phyloP scores from a whole-genome alignment of 2,113 vertebrate species.

The Callithrix jacchus region DNA sequence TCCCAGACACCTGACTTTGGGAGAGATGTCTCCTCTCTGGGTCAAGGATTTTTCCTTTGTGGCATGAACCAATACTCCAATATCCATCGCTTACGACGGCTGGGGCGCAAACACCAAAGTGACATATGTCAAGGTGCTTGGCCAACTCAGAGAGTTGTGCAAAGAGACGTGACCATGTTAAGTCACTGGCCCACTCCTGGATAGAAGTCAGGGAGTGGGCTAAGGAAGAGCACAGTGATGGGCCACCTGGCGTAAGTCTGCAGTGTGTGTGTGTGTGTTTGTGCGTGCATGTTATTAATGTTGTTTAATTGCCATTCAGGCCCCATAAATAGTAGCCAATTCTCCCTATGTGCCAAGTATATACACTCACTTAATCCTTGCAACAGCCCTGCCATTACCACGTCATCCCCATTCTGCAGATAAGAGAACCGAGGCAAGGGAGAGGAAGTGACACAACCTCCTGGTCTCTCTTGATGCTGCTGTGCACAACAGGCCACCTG shows the following conservation, averaged over 20 bases:
- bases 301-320: too few species aligned
- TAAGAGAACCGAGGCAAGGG: neutral
- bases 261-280: accelerated
- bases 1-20: too few species aligned
- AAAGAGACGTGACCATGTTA: neutral
- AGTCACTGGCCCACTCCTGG: neutral
- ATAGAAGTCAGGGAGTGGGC: neutral
- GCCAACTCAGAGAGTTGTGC: neutral
- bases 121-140: neutral
- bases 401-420: neutral
- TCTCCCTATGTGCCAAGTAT: neutral
- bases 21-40: neutral
- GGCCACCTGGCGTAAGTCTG: neutral
- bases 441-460: too few species aligned
- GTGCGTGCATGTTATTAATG: neutral
- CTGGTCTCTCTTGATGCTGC: too few species aligned
- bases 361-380: neutral
- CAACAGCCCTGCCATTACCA: neutral
- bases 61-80: neutral
- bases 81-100: neutral
- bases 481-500: too few species aligned
- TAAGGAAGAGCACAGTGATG: neutral
- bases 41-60: neutral
- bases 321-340: neutral
- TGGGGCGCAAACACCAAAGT: neutral